Evolutionary conservation across 1,140 invertebrate genomes (phyloP).

Genomic region (Penaeus japonicus): DNA sequence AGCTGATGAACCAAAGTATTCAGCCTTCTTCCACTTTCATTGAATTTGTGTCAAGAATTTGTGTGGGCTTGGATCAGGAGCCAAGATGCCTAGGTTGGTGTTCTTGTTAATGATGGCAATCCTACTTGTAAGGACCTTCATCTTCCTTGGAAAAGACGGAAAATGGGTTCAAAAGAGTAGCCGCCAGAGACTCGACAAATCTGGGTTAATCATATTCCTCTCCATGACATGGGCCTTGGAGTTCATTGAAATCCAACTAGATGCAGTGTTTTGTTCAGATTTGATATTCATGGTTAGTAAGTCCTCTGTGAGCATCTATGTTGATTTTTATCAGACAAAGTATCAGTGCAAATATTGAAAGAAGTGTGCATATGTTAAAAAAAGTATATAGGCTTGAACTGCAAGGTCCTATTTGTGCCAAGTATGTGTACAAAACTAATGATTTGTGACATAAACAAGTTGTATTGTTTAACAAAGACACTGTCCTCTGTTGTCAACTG

Average conservation of each 20-base stretch:
- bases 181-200: slow-evolving; percentile 19
- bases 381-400: slow-evolving; percentile 29
- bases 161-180: slow-evolving; percentile 28
- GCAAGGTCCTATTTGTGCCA: slow-evolving; percentile 51
- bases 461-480: slow-evolving; percentile 15
- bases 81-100: too few relatives aligned
- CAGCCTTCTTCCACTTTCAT: too few relatives aligned
- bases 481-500: slow-evolving; percentile 17
- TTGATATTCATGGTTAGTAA: too few relatives aligned
- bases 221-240: slow-evolving; percentile 53
- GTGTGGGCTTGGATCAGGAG: too few relatives aligned
- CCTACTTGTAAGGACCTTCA: slow-evolving; percentile 2
- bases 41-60: too few relatives aligned
- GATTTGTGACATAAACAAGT: slow-evolving; percentile 32
- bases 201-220: slow-evolving; percentile 36
- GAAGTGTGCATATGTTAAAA: not conserved
- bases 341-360: not conserved
- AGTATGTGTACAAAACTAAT: slow-evolving; percentile 45
- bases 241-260: not conserved
- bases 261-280: too few relatives aligned
- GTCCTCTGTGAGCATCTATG: not conserved
- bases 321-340: slow-evolving; percentile 14
- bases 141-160: not conserved
- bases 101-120: not conserved
- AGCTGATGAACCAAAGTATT: too few relatives aligned